A percentile compares a stretch with the other conserved stretches of the same genome.
Evolutionary conservation across 2,113 vertebrate species (phyloP).

Genomic region (Oncorhynchus nerka): DNA sequence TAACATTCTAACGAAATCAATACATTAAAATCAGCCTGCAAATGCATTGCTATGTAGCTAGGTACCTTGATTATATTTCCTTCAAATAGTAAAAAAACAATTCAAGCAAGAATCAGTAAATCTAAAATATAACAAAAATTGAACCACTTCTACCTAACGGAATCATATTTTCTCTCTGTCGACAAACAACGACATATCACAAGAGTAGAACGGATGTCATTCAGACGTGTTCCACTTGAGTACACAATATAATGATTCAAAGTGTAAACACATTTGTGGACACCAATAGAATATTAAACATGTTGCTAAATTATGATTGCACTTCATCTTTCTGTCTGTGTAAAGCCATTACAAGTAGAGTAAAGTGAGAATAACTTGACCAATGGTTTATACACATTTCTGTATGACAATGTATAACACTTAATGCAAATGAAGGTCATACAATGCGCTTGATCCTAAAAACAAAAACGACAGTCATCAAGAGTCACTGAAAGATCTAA

Average conservation of each 20-base stretch:
- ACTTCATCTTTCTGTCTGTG: conserved; percentile 26
- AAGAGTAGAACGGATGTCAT: not conserved
- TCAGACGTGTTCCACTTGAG: conserved; percentile 24
- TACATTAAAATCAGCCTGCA: conserved; percentile 15
- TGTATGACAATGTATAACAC: no score
- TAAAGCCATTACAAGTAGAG: not conserved
- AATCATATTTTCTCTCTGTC: conserved; percentile 8
- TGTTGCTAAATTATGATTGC: conserved; percentile 49
- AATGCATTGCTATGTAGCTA: not conserved
- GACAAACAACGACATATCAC: not conserved
- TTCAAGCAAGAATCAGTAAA: conserved; percentile 20
- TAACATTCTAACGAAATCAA: conserved; percentile 29
- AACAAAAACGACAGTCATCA: conserved; percentile 6
- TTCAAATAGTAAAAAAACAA: not conserved
- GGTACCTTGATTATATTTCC: conserved; percentile 17
- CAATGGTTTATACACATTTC: not conserved
- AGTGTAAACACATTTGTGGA: conserved; percentile 53
- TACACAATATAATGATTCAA: conserved; percentile 7
- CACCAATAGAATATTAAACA: conserved; percentile 36
- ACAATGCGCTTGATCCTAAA: conserved; percentile 6
- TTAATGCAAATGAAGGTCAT: no score
- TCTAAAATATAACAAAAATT: conserved; percentile 6
- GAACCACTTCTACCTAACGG: not conserved
- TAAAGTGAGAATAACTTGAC: not conserved
- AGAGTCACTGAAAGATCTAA: no score